These are phyloP conservation scores for Cheirogaleus major DNA, from an alignment of 2,797 vertebrate species.

Conservation along the genomic window DNA sequence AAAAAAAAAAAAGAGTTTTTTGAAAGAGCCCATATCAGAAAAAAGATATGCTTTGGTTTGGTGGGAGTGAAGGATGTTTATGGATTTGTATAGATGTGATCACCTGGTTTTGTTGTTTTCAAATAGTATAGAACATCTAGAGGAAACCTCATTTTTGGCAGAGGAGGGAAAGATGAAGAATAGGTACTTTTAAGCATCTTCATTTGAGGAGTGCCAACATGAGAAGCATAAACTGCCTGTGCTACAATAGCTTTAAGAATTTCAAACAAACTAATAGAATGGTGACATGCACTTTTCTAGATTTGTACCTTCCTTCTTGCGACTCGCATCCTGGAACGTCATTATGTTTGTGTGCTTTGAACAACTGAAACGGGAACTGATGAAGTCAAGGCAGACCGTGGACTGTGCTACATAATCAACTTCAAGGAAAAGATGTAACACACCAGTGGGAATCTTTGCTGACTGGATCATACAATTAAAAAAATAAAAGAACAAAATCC, in stretches of 20 bases:
- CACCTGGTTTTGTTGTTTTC: background rate
- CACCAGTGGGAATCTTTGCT: background rate
- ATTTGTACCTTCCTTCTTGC: slow-evolving; percentile 92
- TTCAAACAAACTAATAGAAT: background rate
- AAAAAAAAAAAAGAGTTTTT: background rate
- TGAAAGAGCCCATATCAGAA: background rate
- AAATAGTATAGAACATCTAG: background rate
- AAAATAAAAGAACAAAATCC: background rate
- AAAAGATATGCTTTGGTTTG: background rate
- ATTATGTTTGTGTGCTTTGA: slow-evolving; percentile 95
- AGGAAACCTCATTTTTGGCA: background rate
- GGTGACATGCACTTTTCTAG: slow-evolving; percentile 73
- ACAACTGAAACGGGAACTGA: slow-evolving; percentile 92
- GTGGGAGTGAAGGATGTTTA: background rate
- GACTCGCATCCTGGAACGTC: slow-evolving; percentile 93
- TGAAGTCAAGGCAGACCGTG: slow-evolving; percentile 87
- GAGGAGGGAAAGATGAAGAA: background rate
- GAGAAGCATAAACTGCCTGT: background rate
- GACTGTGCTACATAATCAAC: slow-evolving; percentile 76
- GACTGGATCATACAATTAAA: background rate
- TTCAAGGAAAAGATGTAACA: background rate
- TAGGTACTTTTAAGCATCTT: background rate
- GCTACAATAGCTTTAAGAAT: background rate
- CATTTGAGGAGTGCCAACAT: background rate
- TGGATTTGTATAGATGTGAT: background rate